Base-by-base conservation (phyloP, 2,113 vertebrate species). In the Pleuronectes platessa region DNA sequence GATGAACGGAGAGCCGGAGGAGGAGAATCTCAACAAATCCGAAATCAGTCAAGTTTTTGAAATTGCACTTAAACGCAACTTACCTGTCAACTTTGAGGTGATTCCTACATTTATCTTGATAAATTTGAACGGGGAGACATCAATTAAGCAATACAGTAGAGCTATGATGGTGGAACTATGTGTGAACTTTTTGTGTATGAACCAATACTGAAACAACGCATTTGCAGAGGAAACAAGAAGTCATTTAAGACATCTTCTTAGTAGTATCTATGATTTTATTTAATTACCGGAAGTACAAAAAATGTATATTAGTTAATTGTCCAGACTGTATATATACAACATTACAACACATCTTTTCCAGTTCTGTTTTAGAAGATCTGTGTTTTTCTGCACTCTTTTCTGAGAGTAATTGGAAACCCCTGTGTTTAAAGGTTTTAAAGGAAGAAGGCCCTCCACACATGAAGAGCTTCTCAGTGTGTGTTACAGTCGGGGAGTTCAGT, bases 11-110 rank as follows among this genome's bases (percentile, higher is more conserved):
- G 96, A 97, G 88, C 92, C 94, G 10, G 95, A 96, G 91, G 97
- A 99, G 92, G 97, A 99, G 92, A 99, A 99, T 93, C 96, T 98
- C 79, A 99, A 98, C 94, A 99, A 99, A 92, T 99, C 98, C 65
- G 98, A 99, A 96, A 98, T 99, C 92, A 99, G 98, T 92, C 98
- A 99, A 96, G 98, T 99, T 89, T 99, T 99, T 94, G 98, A 99
- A 94, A 97, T 98, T 93, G 97, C 98, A 92, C 96, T 99, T 86
- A 99, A 98, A 94, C 96, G 97, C 92, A 98, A 98, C 93, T 93
- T 99, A 92, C 96, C 97, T 91, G 97, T 99, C 92, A 97, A 97
- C 92, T 99, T 99, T 94, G 98, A 99, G 97, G 98, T 99, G 40
- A 73, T 68, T 65, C 51, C 6, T 12, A 54, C 14, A 37, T 59